Conservation (phyloP, 2,797 vertebrate species). For the Borostomias antarcticus region DNA sequence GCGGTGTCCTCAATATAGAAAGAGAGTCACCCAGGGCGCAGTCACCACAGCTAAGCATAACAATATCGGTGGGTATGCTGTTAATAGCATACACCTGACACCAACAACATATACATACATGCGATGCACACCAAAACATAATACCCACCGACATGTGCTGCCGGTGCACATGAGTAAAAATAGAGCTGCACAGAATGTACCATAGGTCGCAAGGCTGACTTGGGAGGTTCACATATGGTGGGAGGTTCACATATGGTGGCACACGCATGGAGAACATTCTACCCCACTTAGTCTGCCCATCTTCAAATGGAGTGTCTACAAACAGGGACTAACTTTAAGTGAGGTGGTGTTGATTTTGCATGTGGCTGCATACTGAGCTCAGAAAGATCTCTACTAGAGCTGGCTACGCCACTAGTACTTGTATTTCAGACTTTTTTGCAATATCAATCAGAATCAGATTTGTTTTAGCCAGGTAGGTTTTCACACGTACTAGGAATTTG, state of each 20-base stretch:
- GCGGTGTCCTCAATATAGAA: not conserved
- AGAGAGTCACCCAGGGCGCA: not conserved
- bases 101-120: not conserved
- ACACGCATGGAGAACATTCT: slow-evolving; percentile 1
- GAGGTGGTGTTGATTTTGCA: not conserved
- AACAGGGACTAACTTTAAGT: too few species aligned
- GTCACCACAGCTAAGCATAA: not conserved
- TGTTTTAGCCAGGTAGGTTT: too few species aligned
- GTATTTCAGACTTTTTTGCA: too few species aligned
- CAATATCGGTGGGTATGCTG: not conserved
- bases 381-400: not conserved
- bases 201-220: not conserved
- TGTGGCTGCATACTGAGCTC: not conserved
- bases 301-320: not conserved
- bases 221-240: not conserved
- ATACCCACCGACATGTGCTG: not conserved
- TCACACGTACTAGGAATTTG: too few species aligned
- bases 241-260: not conserved
- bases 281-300: not conserved
- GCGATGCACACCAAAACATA: not conserved
- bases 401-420: too few species aligned
- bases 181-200: slow-evolving; percentile 23
- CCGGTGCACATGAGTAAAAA: slow-evolving; percentile 20
- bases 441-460: too few species aligned
- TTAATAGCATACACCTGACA: not conserved